Conservation (phyloP, 37 sponge, comb jelly and placozoan genomes). For the Dysidea cf. avara region DNA sequence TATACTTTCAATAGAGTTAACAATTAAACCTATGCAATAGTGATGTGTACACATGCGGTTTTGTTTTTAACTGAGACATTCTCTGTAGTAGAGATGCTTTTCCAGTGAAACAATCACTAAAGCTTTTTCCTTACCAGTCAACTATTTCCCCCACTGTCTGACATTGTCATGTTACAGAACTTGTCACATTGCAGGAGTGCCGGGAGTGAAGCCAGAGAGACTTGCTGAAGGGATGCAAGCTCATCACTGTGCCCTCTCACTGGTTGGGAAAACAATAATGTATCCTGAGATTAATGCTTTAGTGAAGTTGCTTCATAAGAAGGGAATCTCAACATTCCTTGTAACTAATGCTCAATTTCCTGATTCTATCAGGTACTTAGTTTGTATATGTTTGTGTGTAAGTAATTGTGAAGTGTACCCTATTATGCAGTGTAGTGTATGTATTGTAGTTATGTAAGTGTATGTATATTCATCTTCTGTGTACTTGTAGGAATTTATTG, state of each 20-base stretch:
- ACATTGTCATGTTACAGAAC: too few species aligned
- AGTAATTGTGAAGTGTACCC: not conserved
- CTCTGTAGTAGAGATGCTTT: too few species aligned
- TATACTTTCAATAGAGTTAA: too few species aligned
- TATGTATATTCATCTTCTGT: not conserved
- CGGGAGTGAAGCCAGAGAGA: conserved; percentile 87
- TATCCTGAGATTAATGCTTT: conserved; percentile 91
- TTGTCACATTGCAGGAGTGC: too few species aligned
- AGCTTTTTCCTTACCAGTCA: too few species aligned
- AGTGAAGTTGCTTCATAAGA: conserved; percentile 68
- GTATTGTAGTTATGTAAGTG: not conserved
- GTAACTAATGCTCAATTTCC: conserved; percentile 98
- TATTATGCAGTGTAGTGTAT: not conserved
- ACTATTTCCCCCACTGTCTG: too few species aligned
- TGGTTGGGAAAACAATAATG: conserved; percentile 98
- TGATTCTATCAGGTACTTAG: conserved; percentile 77
- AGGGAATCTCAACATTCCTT: conserved; percentile 87
- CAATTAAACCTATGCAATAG: too few species aligned
- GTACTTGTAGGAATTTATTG: conserved; percentile 42
- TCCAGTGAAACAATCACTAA: too few species aligned
- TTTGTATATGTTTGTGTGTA: not conserved
- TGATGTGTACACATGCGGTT: too few species aligned
- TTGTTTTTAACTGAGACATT: too few species aligned
- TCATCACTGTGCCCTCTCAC: conserved; percentile 92
- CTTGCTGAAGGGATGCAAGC: conserved; percentile 83